Percentiles rank a stretch among this genome's conserved stretches.
phyloP scores from a whole-genome alignment of 2,888 invertebrate genomes.

The Andrena bucephala region DNA sequence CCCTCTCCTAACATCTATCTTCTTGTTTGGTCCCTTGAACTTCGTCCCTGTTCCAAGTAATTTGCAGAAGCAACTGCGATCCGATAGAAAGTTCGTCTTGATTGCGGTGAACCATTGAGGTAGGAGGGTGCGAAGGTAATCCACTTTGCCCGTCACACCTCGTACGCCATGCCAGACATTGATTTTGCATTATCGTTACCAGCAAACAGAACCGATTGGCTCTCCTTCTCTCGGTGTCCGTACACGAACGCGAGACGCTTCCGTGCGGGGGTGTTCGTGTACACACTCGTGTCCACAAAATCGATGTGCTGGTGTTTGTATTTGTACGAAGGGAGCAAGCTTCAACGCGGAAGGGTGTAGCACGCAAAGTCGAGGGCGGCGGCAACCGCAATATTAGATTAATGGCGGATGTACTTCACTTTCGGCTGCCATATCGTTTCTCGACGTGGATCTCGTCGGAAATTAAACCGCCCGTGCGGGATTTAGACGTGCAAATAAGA shows the following conservation, averaged over 20 bases:
- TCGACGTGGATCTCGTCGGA: slow-evolving; percentile 54
- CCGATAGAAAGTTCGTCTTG: slow-evolving; percentile 53
- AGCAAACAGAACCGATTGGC: slow-evolving; percentile 54
- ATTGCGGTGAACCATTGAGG: slow-evolving; percentile 54
- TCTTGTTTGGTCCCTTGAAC: neutral
- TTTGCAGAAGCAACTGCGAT: slow-evolving; percentile 33
- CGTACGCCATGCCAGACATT: slow-evolving; percentile 69
- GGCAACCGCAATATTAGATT: slow-evolving; percentile 81
- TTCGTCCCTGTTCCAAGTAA: slow-evolving; percentile 9
- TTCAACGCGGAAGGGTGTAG: slow-evolving; percentile 64
- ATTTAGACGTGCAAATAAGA: slow-evolving; percentile 12
- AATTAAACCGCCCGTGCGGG: slow-evolving; percentile 58
- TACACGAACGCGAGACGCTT: slow-evolving; percentile 8
- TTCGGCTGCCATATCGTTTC: slow-evolving; percentile 56
- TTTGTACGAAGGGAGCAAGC: slow-evolving; percentile 66
- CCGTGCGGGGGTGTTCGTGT: slow-evolving; percentile 23
- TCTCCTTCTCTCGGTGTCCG: slow-evolving; percentile 48
- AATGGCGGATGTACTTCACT: slow-evolving; percentile 78
- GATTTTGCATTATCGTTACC: slow-evolving; percentile 77
- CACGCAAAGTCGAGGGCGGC: slow-evolving; percentile 78
- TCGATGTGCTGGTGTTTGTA: slow-evolving; percentile 52
- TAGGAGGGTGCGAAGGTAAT: slow-evolving; percentile 65
- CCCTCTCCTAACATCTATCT: neutral
- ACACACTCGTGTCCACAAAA: slow-evolving; percentile 29
- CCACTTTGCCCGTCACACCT: slow-evolving; percentile 76